Evolutionary conservation across 2,888 invertebrate genomes (phyloP), one percentile per base, ranked within the genome.

Genomic region (Ectemnius cavifrons): DNA sequence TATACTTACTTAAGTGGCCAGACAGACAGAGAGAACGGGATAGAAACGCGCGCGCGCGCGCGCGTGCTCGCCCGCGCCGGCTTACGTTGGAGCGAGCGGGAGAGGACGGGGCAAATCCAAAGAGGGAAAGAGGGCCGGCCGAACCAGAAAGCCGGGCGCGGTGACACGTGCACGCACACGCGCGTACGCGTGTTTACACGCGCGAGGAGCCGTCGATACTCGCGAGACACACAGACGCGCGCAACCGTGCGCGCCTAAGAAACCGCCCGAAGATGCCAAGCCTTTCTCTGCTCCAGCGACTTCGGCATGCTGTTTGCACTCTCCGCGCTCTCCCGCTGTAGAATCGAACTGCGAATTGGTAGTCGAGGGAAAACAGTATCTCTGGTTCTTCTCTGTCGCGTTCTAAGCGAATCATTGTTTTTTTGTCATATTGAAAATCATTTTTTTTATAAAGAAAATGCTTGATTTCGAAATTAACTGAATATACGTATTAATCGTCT

Each of bases 161-260:
- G 67, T 75, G 76, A 81, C 81, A 81, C 72, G 69, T 75, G 75
- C 66, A 80, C 76, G 71, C 65, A 69, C 71, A 69, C 69, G 73
- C 71, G 74, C 37, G 58, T 52, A 72, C 71, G 57, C 63, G 58
- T 73, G 63, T 77, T 68, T 77, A 69, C 72, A 69, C 69, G 77
- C 37, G 37, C 58, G 67, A 45, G 62, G 20, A 49, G 37, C 37
- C 57, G 58, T 58, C 63, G 57, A 58, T 62, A 66, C 69, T 57
- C 59, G 64, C 23, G 11, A 4, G 4, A 67, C 64, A 52, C 52
- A 63, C 65, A 61, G 16, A 62, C 57, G 59, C 65, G 57, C 37
- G 8, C 28, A 20, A 1, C 1, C 1, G 1, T 20, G 28, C 11
- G 6, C 37, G 37, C 37, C 37, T 37, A 37, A 37, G 37, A 37